Conservation (phyloP, 2,797 vertebrate genomes). For the Phalanger gymnotis region DNA sequence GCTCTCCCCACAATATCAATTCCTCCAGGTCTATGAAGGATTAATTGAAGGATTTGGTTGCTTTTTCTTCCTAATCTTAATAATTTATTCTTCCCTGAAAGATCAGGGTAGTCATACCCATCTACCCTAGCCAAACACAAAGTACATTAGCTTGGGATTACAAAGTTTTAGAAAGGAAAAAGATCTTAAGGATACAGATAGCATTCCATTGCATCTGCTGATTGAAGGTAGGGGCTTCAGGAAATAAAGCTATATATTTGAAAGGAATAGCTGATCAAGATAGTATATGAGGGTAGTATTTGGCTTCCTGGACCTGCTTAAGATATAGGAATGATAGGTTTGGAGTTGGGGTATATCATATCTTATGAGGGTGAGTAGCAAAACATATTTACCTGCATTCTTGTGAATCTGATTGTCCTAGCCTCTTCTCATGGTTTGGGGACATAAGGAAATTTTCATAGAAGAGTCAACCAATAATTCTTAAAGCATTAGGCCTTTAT, state of each 20-base stretch:
- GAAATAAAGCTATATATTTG: neutral
- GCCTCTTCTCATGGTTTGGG: neutral
- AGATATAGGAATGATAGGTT: neutral
- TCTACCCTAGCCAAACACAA: constrained; percentile 43
- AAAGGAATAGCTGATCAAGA: neutral
- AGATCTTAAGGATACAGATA: neutral
- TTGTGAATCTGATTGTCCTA: neutral
- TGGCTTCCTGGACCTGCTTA: neutral
- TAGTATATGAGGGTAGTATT: neutral
- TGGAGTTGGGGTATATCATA: neutral
- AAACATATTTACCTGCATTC: neutral
- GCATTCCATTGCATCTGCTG: neutral
- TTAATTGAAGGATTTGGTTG: constrained; percentile 19
- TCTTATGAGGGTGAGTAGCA: neutral
- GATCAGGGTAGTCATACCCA: neutral
- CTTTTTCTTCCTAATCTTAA: constrained; percentile 5
- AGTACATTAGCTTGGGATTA: neutral
- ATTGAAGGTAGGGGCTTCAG: neutral
- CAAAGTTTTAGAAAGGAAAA: neutral
- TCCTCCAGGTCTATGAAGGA: neutral
- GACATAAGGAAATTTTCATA: neutral
- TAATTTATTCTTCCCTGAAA: constrained; percentile 58
- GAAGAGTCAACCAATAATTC: neutral
- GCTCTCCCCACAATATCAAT: neutral
- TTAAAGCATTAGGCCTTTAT: neutral